These are phyloP conservation scores for Anthoptus insignis DNA, from an alignment of 2,888 invertebrate genomes.

Conservation along the genomic window DNA sequence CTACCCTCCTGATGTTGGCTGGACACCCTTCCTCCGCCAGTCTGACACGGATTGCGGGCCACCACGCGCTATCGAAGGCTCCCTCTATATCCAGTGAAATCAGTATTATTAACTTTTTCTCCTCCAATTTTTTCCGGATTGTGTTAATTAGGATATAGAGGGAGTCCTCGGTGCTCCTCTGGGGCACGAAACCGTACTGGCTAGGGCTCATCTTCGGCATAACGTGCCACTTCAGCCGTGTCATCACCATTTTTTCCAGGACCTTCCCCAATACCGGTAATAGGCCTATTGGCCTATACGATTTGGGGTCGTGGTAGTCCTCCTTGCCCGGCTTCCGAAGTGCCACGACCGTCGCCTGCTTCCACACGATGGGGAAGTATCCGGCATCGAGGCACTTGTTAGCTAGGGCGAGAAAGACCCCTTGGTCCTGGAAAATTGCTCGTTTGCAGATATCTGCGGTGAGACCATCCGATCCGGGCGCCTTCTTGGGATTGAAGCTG, in stretches of 20 bases:
- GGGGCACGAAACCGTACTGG: not conserved
- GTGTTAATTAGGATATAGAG: not conserved
- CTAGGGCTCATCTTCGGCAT: not conserved
- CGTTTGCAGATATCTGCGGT: slow-evolving; percentile 6
- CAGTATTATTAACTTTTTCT: not conserved
- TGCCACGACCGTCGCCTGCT: slow-evolving; percentile 1
- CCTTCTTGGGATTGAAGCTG: slow-evolving; percentile 12
- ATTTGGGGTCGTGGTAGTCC: not conserved
- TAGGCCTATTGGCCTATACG: slow-evolving; percentile 6
- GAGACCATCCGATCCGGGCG: slow-evolving; percentile 2
- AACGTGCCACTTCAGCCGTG: slow-evolving; percentile 1
- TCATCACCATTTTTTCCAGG: not conserved
- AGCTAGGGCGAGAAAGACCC: not conserved
- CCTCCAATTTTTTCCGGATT: not conserved
- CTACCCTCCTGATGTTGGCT: too few species aligned
- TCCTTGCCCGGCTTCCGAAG: slow-evolving; percentile 13
- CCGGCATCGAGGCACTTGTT: too few species aligned
- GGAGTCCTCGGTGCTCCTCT: not conserved
- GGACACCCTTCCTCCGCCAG: too few species aligned
- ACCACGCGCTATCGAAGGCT: slow-evolving; percentile 8
- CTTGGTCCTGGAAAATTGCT: not conserved
- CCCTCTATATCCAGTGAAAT: not conserved
- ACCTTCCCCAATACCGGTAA: slow-evolving; percentile 4
- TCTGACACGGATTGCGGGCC: not conserved
- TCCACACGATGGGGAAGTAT: too few species aligned